Conservation (phyloP, 1,140 invertebrate genomes). For the Hyles vespertilio region DNA sequence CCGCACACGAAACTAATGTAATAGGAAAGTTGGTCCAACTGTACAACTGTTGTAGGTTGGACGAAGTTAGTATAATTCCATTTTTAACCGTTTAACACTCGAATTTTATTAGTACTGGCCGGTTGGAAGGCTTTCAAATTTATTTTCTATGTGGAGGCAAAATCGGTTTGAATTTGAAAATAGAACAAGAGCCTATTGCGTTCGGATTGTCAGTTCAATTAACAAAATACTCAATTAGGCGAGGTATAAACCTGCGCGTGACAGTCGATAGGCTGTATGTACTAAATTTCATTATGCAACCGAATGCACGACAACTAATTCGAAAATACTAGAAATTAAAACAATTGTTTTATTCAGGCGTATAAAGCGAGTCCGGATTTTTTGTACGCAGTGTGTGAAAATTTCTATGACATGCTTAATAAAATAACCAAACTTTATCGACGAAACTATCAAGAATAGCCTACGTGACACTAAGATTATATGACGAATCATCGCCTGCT, state of each 20-base stretch:
- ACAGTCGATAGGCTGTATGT: slow-evolving; percentile 41
- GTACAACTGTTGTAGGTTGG: too few relatives aligned
- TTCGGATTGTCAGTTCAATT: slow-evolving; percentile 53
- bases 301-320: slow-evolving; percentile 4
- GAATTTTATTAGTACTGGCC: not conserved
- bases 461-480: too few relatives aligned
- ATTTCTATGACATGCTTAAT: too few relatives aligned
- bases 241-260: slow-evolving; percentile 39
- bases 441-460: too few relatives aligned
- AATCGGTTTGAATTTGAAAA: slow-evolving; percentile 38
- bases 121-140: too few relatives aligned
- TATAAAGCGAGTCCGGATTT: too few relatives aligned
- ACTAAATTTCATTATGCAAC: slow-evolving; percentile 17
- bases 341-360: too few relatives aligned
- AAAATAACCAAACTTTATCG: too few relatives aligned
- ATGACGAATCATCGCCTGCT: too few relatives aligned
- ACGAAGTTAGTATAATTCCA: not conserved
- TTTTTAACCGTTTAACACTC: not conserved
- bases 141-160: not conserved
- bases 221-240: slow-evolving; percentile 38
- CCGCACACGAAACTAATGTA: too few relatives aligned
- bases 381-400: too few relatives aligned
- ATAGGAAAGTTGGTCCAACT: too few relatives aligned
- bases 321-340: not conserved
- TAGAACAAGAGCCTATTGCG: slow-evolving; percentile 37